phyloP scores from a whole-genome alignment of 1,140 invertebrate species.

The Atta colombica region DNA sequence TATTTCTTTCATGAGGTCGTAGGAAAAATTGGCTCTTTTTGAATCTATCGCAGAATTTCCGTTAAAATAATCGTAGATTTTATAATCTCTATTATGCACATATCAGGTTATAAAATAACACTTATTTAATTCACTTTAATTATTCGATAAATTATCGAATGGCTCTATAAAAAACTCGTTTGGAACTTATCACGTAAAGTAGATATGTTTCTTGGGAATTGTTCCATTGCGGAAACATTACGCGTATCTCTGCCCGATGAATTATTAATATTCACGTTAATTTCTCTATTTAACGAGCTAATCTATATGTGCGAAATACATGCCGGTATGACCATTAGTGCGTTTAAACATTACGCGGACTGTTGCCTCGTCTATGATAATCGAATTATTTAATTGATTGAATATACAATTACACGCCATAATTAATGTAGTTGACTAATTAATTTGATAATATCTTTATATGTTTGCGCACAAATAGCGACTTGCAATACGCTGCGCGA shows the following conservation, averaged over 20 bases:
- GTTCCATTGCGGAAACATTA: constrained; percentile 25
- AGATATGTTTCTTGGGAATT: not conserved
- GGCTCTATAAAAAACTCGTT: not conserved
- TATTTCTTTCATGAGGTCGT: not conserved
- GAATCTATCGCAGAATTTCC: not conserved
- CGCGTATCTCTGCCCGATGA: constrained; percentile 22
- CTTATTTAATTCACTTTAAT: not conserved
- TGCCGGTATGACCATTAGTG: constrained; percentile 18
- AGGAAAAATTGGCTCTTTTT: not conserved
- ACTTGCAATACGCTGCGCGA: not conserved
- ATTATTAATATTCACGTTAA: constrained; percentile 33
- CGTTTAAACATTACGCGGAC: constrained; percentile 40
- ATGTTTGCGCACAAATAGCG: constrained; percentile 22
- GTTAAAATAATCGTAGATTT: not conserved
- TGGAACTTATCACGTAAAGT: not conserved
- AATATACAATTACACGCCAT: constrained; percentile 45
- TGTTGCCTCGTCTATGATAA: constrained; percentile 58
- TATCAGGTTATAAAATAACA: constrained; percentile 3
- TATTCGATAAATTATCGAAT: not conserved
- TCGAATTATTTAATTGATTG: constrained; percentile 64
- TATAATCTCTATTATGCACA: not conserved
- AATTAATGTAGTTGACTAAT: constrained; percentile 59
- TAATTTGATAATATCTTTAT: constrained; percentile 59
- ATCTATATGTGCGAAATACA: constrained; percentile 38
- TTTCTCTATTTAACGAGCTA: constrained; percentile 57